Base-by-base conservation (phyloP, 1,140 invertebrate species). In the Goniozus legneri region DNA sequence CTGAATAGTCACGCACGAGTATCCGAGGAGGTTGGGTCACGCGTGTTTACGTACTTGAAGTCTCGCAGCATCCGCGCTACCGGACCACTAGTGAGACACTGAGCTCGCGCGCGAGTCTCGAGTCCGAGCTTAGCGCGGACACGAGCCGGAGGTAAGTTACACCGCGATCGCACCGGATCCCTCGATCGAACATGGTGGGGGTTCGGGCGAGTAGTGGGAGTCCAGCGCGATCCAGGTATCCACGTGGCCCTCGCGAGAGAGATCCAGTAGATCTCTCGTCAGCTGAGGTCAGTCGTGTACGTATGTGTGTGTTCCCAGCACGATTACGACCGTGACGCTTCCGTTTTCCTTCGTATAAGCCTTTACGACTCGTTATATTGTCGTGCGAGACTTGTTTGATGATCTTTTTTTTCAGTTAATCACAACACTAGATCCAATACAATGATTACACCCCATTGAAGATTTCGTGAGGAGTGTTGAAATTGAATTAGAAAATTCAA, bases 1-100 rank as follows among this genome's bases (percentile, higher is more conserved):
- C n/a, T n/a, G n/a, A n/a, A n/a, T n/a, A n/a, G n/a, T n/a, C n/a
- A n/a, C n/a, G n/a, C n/a, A n/a, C n/a, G n/a, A n/a, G n/a, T n/a
- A n/a, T n/a, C n/a, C n/a, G n/a, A n/a, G n/a, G n/a, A n/a, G n/a
- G n/a, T n/a, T n/a, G n/a, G n/a, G n/a, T n/a, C n/a, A n/a, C n/a
- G n/a, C n/a, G n/a, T n/a, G n/a, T n/a, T n/a, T n/a, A n/a, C n/a
- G n/a, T n/a, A n/a, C n/a, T n/a, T n/a, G n/a, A n/a, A n/a, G n/a
- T n/a, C n/a, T n/a, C n/a, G n/a, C 58, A 60, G 60, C 52, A 63
- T 64, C 64, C 64, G 53, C 42, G 47, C 65, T 38, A 62, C 54
- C 41, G 59, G 58, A 62, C 55, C 61, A 65, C 61, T 58, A 50
- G 56, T 59, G 53, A 55, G 56, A 56, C 50, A 68, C 65, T 67